Conservation (phyloP, 2,113 vertebrate species). For the Setophaga petechia region DNA sequence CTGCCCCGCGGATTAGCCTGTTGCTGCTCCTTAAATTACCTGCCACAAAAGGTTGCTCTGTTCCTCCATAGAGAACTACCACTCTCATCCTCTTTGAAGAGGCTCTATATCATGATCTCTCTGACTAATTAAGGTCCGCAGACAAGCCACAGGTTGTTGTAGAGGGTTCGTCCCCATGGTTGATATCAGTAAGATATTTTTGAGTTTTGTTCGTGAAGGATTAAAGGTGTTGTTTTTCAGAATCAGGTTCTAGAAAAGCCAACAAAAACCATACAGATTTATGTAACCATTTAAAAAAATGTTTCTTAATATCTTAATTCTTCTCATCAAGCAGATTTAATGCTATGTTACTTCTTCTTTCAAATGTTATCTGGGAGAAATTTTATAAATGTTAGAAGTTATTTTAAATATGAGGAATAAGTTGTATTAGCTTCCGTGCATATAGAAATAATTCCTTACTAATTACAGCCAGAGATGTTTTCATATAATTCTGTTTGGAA, state of each 20-base stretch:
- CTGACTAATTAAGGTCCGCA: constrained; percentile 79
- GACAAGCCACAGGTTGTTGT: constrained; percentile 79
- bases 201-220: not conserved
- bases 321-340: not conserved
- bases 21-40: constrained; percentile 87
- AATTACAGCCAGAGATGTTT: not conserved
- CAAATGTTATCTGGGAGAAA: not conserved
- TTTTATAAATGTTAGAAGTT: not conserved
- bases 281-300: not conserved
- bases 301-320: not conserved
- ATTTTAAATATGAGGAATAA: not conserved
- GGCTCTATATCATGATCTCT: constrained; percentile 83
- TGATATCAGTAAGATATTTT: constrained; percentile 23
- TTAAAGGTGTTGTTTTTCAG: constrained; percentile 54
- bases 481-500: not conserved
- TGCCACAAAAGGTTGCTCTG: constrained; percentile 82
- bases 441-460: not conserved
- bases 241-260: not conserved
- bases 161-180: constrained; percentile 58
- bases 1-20: constrained; percentile 83
- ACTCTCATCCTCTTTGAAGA: constrained; percentile 75
- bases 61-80: constrained; percentile 74
- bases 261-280: fast-evolving
- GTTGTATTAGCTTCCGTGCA: not conserved
- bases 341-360: not conserved